phyloP scores from a whole-genome alignment of 2,888 invertebrate genomes.

The Timema podura region DNA sequence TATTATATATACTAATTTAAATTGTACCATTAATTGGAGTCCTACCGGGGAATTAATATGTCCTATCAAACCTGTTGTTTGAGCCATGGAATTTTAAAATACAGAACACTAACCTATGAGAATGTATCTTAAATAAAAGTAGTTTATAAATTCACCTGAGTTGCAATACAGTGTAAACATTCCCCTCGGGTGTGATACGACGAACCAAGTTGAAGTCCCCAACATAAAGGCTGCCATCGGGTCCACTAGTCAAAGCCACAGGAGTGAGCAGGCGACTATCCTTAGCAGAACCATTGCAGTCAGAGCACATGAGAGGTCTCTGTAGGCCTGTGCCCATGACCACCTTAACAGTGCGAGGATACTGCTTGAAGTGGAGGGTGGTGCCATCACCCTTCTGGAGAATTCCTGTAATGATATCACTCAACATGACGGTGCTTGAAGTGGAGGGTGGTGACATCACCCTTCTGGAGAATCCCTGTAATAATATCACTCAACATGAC shows the following conservation, averaged over 20 bases:
- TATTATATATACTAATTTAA: no score
- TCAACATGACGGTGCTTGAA: slow-evolving; percentile 61
- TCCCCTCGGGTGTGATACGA: slow-evolving; percentile 83
- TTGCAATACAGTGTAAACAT: slow-evolving; percentile 83
- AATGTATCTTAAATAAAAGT: background rate
- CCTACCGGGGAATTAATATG: no score
- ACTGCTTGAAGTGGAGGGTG: slow-evolving; percentile 88
- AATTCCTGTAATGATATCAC: slow-evolving; percentile 55
- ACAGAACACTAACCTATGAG: no score
- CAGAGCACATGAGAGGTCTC: slow-evolving; percentile 79
- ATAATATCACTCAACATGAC: no score
- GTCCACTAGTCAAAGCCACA: slow-evolving; percentile 88
- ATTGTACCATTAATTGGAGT: no score
- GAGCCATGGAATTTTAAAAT: no score
- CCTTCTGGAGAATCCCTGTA: slow-evolving; percentile 86
- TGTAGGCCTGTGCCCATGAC: slow-evolving; percentile 91
- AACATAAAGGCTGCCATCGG: slow-evolving; percentile 95
- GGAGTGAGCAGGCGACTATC: slow-evolving; percentile 87
- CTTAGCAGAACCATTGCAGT: slow-evolving; percentile 80
- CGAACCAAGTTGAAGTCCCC: slow-evolving; percentile 95
- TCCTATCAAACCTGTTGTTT: no score
- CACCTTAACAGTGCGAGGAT: slow-evolving; percentile 84
- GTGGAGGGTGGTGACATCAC: slow-evolving; percentile 92
- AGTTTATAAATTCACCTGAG: slow-evolving; percentile 59
- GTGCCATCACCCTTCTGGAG: slow-evolving; percentile 97